Evolutionary conservation across 2,113 vertebrate genomes (phyloP).

Genomic region (Odobenus rosmarus): DNA sequence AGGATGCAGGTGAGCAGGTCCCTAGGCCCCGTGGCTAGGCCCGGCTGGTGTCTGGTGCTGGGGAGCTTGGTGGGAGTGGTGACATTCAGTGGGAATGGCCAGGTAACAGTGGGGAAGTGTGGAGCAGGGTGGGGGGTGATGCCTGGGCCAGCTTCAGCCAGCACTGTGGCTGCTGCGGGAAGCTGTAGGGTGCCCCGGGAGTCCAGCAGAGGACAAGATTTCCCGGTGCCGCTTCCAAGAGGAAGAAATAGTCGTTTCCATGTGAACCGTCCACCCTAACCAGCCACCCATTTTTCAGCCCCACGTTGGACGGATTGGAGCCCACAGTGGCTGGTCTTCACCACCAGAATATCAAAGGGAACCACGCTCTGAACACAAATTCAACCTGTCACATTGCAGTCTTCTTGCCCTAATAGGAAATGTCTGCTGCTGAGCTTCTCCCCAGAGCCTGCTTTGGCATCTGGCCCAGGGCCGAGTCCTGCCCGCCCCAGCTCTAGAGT

Average conservation of each 20-base stretch:
- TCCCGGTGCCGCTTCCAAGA: background rate
- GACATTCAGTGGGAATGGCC: background rate
- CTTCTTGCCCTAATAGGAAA: constrained; percentile 73
- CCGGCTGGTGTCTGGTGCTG: background rate
- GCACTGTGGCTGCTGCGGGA: background rate
- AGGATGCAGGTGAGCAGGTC: fast-evolving
- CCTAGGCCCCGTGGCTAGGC: background rate
- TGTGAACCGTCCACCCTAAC: too few species aligned
- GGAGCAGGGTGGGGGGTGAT: background rate
- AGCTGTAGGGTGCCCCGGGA: background rate
- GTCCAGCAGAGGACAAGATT: background rate
- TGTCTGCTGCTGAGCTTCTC: constrained; percentile 16
- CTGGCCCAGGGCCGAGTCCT: background rate
- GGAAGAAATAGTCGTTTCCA: background rate
- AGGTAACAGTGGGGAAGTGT: fast-evolving
- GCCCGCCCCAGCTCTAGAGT: background rate
- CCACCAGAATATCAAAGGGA: background rate
- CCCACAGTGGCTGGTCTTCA: background rate
- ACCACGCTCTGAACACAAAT: background rate
- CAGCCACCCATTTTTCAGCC: background rate
- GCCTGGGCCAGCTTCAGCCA: background rate
- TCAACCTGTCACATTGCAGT: background rate
- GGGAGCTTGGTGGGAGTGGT: background rate
- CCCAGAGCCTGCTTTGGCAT: background rate
- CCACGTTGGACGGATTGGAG: background rate